A percentile compares a stretch with the other conserved stretches of the same genome.
phyloP scores from a whole-genome alignment of 2,797 vertebrate genomes.

The Myotis pilosus region DNA sequence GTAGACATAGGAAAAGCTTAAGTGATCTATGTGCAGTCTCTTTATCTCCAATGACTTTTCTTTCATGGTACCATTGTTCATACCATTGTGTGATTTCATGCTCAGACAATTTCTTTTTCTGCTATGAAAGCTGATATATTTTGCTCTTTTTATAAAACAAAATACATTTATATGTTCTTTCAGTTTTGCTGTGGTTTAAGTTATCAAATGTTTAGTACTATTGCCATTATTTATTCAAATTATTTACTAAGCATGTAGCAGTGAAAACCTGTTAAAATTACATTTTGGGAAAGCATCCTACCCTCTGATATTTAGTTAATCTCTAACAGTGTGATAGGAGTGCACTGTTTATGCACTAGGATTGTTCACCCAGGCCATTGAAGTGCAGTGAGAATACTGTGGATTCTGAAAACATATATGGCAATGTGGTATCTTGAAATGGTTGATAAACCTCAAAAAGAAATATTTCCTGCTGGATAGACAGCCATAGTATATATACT shows the following conservation, averaged over 20 bases:
- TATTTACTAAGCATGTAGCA: not conserved
- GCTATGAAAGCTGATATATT: constrained; percentile 7
- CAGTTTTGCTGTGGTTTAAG: constrained; percentile 19
- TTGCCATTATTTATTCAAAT: constrained; percentile 39
- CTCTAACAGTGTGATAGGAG: constrained; percentile 21
- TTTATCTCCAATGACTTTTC: not conserved
- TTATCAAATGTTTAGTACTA: constrained; percentile 22
- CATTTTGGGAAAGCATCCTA: not conserved
- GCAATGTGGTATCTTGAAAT: constrained; percentile 12
- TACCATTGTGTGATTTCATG: not conserved
- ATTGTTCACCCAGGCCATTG: constrained; percentile 23
- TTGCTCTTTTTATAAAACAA: not conserved
- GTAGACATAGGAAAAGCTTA: not conserved
- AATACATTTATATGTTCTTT: not conserved
- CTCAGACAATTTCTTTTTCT: constrained; percentile 12
- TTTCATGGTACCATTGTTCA: not conserved
- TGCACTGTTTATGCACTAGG: constrained; percentile 43
- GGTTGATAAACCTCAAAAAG: constrained; percentile 50
- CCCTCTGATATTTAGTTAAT: constrained; percentile 49
- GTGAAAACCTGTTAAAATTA: constrained; percentile 17
- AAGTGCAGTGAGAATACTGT: constrained; percentile 40
- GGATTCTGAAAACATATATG: constrained; percentile 55
- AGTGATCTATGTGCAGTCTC: not conserved
- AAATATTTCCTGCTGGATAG: constrained; percentile 5
- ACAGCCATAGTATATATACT: not conserved